Evolutionary conservation across 2,797 vertebrate species (phyloP), one percentile per base, ranked within the genome.

Genomic region (Anas georgica): DNA sequence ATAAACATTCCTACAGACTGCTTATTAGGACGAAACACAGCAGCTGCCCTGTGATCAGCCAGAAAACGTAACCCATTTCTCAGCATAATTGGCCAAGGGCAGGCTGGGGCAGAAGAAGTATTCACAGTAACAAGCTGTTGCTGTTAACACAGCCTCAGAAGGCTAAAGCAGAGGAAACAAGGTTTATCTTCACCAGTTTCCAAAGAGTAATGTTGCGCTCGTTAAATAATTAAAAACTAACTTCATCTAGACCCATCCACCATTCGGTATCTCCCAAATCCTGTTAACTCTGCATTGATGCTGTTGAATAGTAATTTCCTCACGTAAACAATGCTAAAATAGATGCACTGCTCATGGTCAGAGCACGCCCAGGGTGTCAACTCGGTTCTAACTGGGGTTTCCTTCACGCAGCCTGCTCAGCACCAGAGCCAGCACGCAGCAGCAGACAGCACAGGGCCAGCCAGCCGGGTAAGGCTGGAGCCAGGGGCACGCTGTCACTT

Each of bases 251-350:
- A 74, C 41, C 18, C 55, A 79, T 7, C 16, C 29, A 79, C 20
- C 31, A 8, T 25, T 81, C 13, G 18, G 14, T 66, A 6, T 23
- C 84, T 86, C 60, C 62, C 52, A 48, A 25, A 48, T 48, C 13
- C 48, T 25, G 23, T 25, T 7, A 31, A 10, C 43, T 56, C 54
- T 31, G 45, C 58, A 74, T 1, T 0, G 0, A 68, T 4, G 50
- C 7, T 25, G 60, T 5, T 7, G 2, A 54, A 16, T 1, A 83
- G 39, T n/a, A 29, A 25, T 25, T 3, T 4, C 43, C 29, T 70
- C 74, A 68, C 3, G 1, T 10, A 33, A 5, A 1, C 9, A 76
- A 41, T 1, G 66, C 33, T 25, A 43, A 52, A 59, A 50, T 11
- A 7, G 25, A 85, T 82, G 55, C 23, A 52, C 29, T 4, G 62